Percentiles rank a stretch among this genome's conserved stretches.
phyloP scores from a whole-genome alignment of 2,113 vertebrate genomes.

The Gallinago jamesoni region DNA sequence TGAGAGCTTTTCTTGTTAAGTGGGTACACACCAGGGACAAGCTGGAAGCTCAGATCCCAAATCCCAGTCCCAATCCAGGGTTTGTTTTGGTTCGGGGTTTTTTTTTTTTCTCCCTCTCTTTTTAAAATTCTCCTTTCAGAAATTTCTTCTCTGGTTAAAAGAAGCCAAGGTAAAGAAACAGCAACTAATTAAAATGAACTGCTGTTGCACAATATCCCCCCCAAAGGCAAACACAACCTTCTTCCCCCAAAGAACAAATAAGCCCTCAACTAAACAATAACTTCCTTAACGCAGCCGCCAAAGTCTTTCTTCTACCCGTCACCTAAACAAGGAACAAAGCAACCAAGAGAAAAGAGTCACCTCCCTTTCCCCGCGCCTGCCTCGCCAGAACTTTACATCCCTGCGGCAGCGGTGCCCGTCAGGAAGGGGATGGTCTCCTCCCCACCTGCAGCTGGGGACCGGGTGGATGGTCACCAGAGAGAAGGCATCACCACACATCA shows the following conservation, averaged over 20 bases:
- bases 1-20: not conserved
- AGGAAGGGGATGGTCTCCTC: not conserved
- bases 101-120: not conserved
- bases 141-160: not conserved
- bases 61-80: not conserved
- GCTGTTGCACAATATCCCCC: not conserved
- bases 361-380: not conserved
- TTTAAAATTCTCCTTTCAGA: not conserved
- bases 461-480: not conserved
- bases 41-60: not conserved
- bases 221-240: not conserved
- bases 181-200: not conserved
- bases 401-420: fast-evolving
- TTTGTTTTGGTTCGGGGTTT: not conserved
- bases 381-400: not conserved
- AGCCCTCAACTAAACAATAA: constrained; percentile 26
- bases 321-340: constrained; percentile 29
- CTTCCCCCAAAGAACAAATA: not conserved
- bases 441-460: not conserved
- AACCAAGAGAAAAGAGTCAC: not conserved
- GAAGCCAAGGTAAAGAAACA: constrained; percentile 11
- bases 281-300: not conserved
- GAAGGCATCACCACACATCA: not conserved
- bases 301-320: not conserved
- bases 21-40: not conserved